phyloP scores from a whole-genome alignment of 2,888 invertebrate genomes.

The Sipha maydis region DNA sequence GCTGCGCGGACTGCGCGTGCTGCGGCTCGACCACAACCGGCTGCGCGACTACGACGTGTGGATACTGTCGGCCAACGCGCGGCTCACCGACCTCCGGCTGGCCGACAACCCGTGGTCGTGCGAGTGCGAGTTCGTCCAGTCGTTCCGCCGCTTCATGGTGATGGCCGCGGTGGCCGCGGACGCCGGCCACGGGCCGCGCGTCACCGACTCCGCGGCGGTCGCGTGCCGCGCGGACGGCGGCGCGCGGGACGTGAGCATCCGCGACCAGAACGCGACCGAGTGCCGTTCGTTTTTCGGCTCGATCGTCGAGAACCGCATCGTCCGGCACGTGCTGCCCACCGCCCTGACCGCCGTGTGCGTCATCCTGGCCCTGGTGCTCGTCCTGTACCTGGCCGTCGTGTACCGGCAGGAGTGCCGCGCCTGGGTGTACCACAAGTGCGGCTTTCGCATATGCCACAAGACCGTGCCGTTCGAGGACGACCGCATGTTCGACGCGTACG shows the following conservation, averaged over 20 bases:
- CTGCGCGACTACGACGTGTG: slow-evolving; percentile 83
- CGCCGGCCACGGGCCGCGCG: slow-evolving; percentile 68
- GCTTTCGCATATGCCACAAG: slow-evolving; percentile 78
- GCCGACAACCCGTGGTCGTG: slow-evolving; percentile 91
- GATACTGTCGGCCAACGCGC: slow-evolving; percentile 74
- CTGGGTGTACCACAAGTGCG: slow-evolving; percentile 89
- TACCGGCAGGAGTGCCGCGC: slow-evolving; percentile 85
- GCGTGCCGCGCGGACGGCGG: slow-evolving; percentile 85
- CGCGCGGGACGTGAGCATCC: slow-evolving; percentile 82
- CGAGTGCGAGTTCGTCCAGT: slow-evolving; percentile 87
- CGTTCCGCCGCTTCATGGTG: slow-evolving; percentile 83
- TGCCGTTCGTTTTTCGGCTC: slow-evolving; percentile 71
- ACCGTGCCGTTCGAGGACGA: slow-evolving; percentile 74
- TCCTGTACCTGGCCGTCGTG: slow-evolving; percentile 86
- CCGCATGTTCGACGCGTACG: slow-evolving; percentile 90
- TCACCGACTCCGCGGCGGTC: slow-evolving; percentile 82
- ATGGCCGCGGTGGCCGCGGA: slow-evolving; percentile 72
- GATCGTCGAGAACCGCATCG: slow-evolving; percentile 68
- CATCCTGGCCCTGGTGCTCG: slow-evolving; percentile 80
- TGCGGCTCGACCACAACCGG: slow-evolving; percentile 86
- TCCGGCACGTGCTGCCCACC: slow-evolving; percentile 86
- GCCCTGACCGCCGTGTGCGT: slow-evolving; percentile 82
- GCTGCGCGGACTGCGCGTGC: slow-evolving; percentile 80
- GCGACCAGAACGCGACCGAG: slow-evolving; percentile 79
- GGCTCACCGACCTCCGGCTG: slow-evolving; percentile 73